These are phyloP conservation scores for Saccopteryx leptura DNA, from an alignment of 2,113 vertebrate genomes.

Conservation along the genomic window DNA sequence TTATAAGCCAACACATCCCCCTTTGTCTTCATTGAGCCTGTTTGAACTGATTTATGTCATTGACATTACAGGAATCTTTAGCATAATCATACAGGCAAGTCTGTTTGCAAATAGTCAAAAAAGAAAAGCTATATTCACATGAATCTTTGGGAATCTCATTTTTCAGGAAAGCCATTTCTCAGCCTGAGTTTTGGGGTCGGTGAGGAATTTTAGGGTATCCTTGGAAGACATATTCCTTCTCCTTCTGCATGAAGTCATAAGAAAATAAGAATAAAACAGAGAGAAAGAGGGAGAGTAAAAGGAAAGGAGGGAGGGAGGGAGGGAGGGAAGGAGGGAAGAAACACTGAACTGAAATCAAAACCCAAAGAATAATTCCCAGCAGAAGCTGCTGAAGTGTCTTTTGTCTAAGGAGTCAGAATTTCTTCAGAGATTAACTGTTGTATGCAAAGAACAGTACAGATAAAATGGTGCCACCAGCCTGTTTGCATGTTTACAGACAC, in stretches of 20 bases:
- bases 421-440: slow-evolving; percentile 37
- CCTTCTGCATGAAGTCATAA: neutral
- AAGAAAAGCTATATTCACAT: neutral
- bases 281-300: too few species aligned
- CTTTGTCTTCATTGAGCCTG: neutral
- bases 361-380: neutral
- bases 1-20: neutral
- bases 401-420: slow-evolving; percentile 27
- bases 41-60: neutral
- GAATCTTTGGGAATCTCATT: neutral
- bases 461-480: neutral
- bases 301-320: neutral
- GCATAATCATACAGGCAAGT: neutral
- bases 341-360: slow-evolving; percentile 2
- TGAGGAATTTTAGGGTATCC: neutral
- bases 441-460: slow-evolving; percentile 36
- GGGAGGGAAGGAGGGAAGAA: neutral
- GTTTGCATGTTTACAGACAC: neutral
- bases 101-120: neutral
- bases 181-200: neutral
- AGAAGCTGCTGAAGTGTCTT: neutral
- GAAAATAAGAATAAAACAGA: neutral
- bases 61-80: slow-evolving; percentile 17
- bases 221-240: neutral
- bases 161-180: neutral